Percentiles rank a stretch among this genome's conserved stretches.
phyloP scores from a whole-genome alignment of 2,888 invertebrate species.

The Ecdyonurus torrentis region DNA sequence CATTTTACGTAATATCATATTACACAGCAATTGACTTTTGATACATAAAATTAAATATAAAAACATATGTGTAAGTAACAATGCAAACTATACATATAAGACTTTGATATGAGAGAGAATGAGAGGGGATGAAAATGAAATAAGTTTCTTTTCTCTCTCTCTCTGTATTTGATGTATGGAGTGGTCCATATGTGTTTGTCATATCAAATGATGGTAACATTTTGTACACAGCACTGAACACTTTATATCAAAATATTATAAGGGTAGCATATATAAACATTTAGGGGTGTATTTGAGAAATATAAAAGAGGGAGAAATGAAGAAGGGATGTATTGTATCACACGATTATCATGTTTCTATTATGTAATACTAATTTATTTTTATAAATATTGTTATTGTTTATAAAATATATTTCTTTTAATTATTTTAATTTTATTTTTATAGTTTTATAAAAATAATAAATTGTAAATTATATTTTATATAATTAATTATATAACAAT shows the following conservation, averaged over 20 bases:
- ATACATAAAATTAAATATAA: too few relatives aligned
- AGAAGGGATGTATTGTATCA: neutral
- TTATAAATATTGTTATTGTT: too few relatives aligned
- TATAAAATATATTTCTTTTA: too few relatives aligned
- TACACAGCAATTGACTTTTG: too few relatives aligned
- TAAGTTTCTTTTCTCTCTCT: neutral
- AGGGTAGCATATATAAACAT: too few relatives aligned
- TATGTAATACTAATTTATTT: too few relatives aligned
- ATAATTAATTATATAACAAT: neutral
- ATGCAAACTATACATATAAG: neutral
- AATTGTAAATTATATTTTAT: neutral
- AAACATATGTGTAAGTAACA: neutral
- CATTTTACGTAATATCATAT: too few relatives aligned
- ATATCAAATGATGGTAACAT: neutral
- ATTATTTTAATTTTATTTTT: neutral
- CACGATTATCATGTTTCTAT: neutral
- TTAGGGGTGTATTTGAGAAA: too few relatives aligned
- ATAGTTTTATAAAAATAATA: neutral
- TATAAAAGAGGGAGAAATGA: neutral
- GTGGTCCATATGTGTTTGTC: conserved; percentile 1
- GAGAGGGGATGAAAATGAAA: neutral
- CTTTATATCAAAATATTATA: neutral
- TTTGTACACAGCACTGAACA: too few relatives aligned
- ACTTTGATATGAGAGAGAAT: neutral
- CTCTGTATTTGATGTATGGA: neutral